Conservation (phyloP, 2,888 invertebrate species). For the Physocephala rufipes region DNA sequence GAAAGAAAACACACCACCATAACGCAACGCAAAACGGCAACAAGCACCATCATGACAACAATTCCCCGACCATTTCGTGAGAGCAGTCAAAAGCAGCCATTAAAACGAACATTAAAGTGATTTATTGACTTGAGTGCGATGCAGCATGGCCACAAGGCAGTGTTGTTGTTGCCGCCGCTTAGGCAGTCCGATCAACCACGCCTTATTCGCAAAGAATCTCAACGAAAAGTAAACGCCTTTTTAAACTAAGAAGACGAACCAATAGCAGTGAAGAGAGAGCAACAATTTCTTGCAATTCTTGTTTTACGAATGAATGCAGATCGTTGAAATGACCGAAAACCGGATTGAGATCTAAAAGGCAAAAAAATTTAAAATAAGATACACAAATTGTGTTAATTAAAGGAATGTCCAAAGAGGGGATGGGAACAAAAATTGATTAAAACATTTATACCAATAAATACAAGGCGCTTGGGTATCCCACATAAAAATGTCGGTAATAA, state of each 20-base stretch:
- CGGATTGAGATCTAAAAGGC: not conserved
- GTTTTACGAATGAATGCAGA: not conserved
- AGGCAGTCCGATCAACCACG: conserved; percentile 13
- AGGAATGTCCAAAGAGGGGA: not conserved
- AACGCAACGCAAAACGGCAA: not conserved
- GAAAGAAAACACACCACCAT: not conserved
- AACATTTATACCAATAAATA: not conserved
- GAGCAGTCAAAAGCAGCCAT: conserved; percentile 23
- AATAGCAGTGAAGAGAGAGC: not conserved
- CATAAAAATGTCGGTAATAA: not conserved
- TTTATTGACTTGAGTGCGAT: conserved; percentile 18
- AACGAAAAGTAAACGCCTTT: conserved; percentile 8
- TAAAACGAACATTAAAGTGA: conserved; percentile 31
- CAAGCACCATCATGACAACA: conserved; percentile 12
- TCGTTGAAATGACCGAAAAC: conserved; percentile 6
- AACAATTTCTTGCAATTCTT: not conserved
- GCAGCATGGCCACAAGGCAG: not conserved
- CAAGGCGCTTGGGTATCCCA: not conserved
- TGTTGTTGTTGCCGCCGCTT: not conserved
- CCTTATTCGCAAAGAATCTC: not conserved
- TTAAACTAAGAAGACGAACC: not conserved
- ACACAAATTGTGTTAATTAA: not conserved
- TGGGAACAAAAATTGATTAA: not conserved
- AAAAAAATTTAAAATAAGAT: not conserved
- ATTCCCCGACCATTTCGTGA: conserved; percentile 17